These are phyloP conservation scores for Nothocercus nigrocapillus DNA, from an alignment of 2,113 vertebrate species.

Conservation along the genomic window DNA sequence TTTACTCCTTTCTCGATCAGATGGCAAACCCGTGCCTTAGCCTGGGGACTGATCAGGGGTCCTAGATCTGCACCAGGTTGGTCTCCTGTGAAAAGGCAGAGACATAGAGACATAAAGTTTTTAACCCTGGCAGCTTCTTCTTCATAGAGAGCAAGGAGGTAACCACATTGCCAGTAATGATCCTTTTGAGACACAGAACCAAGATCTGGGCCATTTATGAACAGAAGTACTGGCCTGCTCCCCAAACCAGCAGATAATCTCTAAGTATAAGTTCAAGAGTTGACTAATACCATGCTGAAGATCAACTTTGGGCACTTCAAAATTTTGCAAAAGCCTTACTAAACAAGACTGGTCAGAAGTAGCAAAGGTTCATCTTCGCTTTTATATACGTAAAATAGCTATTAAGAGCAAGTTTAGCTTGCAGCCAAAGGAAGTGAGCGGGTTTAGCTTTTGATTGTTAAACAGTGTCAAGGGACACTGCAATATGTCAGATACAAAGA, in stretches of 20 bases:
- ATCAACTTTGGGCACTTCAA: not conserved
- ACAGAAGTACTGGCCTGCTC: not conserved
- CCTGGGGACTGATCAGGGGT: constrained; percentile 91
- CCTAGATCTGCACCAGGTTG: constrained; percentile 95
- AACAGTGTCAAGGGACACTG: not conserved
- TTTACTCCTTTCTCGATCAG: constrained; percentile 91
- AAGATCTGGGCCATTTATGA: not conserved
- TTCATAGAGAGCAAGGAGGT: not conserved
- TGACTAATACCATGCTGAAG: not conserved
- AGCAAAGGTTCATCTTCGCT: not conserved
- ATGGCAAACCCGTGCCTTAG: constrained; percentile 89
- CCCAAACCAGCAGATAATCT: not conserved
- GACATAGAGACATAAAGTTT: not conserved
- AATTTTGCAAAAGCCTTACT: not conserved
- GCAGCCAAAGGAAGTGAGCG: not conserved
- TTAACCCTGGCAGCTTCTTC: not conserved
- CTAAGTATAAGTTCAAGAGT: not conserved
- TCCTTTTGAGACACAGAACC: not conserved
- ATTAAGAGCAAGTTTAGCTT: not conserved
- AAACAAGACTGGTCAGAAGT: not conserved
- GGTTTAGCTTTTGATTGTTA: not conserved
- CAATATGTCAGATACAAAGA: not conserved
- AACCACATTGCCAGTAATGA: not conserved
- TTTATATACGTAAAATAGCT: too few relatives aligned
- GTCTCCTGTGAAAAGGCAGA: constrained; percentile 85